Base-by-base conservation (phyloP, 2,888 invertebrate genomes). In the Pogonocherus hispidulus region DNA sequence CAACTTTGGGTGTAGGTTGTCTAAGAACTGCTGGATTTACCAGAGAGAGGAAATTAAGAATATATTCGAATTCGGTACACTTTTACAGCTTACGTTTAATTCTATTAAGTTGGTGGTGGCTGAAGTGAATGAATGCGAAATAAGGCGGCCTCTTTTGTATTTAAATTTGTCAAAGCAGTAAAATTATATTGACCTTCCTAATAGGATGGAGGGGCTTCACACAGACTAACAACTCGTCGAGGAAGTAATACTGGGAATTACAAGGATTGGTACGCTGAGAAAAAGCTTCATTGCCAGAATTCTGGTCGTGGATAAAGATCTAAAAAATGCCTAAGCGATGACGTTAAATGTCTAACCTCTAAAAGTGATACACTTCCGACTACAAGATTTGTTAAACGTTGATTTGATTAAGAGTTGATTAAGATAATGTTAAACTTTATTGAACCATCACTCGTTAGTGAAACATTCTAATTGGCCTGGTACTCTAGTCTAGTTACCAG, bases 211-310 rank as follows among this genome's bases (percentile, higher is more conserved):
- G 44, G 47, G 56, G 32, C 22, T 20, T 37, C 19, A 54, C 44
- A 16, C 55, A 52, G 46, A 55, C 55, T 64, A 55, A 64, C 64
- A 56, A 64, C 64, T 55, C 55, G 55, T 47, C 27, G 47, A 32
- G 55, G 55, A 66, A 66, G 65, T 52, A 52, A 64, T 65, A 69
- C 67, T 49, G 55, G 66, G 67, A 73, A 73, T 73, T 73, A 69
- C 57, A 68, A 73, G 73, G 57, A 56, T 22, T 52, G 35, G 66
- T 68, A 54, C 55, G 65, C 68, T 52, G 22, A 47, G 22, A 47
- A 20, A 47, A 47, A n/a, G 4, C 2, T 46, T 16, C n/a, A 41
- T 41, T 16, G 14, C 2, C n/a, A 1, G 14, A 1, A 5, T n/a
- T n/a, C n/a, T n/a, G 41, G n/a, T 41, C n/a, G 11, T 37, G 8